These are phyloP conservation scores for Drepana arcuata DNA, from an alignment of 1,140 invertebrate species.

Conservation along the genomic window DNA sequence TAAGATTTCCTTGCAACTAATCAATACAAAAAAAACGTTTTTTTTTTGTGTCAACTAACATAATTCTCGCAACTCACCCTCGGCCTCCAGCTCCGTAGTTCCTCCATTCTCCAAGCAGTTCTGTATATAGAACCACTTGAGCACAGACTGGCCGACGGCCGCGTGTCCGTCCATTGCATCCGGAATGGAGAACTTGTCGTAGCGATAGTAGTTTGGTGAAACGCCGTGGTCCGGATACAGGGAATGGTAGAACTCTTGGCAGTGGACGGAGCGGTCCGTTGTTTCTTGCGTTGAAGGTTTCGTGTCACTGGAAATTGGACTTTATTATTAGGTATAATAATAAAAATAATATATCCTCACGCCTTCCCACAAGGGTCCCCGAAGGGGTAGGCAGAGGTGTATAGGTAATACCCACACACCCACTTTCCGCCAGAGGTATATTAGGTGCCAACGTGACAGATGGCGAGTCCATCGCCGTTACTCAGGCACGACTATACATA, in stretches of 20 bases:
- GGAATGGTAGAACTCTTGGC: conserved; percentile 43
- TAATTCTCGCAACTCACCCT: conserved; percentile 18
- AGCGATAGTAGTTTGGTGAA: conserved; percentile 23
- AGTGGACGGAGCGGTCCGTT: conserved; percentile 24
- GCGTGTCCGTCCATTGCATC: conserved; percentile 10
- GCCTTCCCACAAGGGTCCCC: no score
- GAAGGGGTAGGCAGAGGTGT: no score
- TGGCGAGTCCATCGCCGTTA: no score
- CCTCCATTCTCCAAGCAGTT: conserved; percentile 22
- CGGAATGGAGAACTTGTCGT: conserved; percentile 35
- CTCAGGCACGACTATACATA: no score
- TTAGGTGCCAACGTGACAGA: no score
- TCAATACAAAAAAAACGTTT: not conserved
- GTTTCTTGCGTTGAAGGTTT: not conserved
- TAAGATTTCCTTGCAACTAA: no score
- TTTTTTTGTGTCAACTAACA: not conserved
- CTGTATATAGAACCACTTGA: conserved; percentile 38
- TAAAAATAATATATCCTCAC: no score
- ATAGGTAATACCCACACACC: no score
- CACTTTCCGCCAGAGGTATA: no score
- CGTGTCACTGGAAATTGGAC: conserved; percentile 12
- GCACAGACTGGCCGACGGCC: conserved; percentile 20
- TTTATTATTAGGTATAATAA: no score
- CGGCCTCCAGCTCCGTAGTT: conserved; percentile 19
- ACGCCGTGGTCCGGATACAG: conserved; percentile 29